phyloP scores from a whole-genome alignment of 2,797 vertebrate species.

The Xenentodon cancila region DNA sequence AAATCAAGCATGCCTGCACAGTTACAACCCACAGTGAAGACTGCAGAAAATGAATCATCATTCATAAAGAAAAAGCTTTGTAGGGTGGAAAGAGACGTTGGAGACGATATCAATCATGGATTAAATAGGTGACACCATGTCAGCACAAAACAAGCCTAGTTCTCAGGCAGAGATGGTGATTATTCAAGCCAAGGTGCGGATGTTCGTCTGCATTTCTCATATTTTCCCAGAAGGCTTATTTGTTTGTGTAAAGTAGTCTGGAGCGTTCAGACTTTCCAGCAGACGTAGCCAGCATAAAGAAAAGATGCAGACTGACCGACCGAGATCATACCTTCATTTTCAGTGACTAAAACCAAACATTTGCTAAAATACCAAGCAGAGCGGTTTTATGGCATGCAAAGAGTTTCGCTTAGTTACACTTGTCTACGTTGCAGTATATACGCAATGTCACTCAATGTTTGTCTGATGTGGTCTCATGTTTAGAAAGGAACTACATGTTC shows the following conservation, averaged over 20 bases:
- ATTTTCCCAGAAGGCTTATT: conserved; percentile 57
- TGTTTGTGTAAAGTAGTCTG: conserved; percentile 71
- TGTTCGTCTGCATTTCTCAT: conserved; percentile 45
- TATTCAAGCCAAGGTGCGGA: conserved; percentile 48
- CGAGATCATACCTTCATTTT: conserved; percentile 27
- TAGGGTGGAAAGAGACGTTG: conserved; percentile 25
- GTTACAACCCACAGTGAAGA: conserved; percentile 37
- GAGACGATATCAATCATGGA: conserved; percentile 44
- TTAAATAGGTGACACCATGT: conserved; percentile 43
- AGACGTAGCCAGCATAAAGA: conserved; percentile 54
- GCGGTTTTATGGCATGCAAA: conserved; percentile 2
- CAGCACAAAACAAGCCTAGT: conserved; percentile 53
- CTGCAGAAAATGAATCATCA: conserved; percentile 42
- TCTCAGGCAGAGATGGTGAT: conserved; percentile 39
- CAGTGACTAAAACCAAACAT: conserved; percentile 47
- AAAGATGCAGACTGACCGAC: conserved; percentile 35
- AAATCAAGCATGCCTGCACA: conserved; percentile 33
- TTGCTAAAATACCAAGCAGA: conserved; percentile 18
- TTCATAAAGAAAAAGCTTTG: conserved; percentile 27
- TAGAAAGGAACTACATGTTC: conserved; percentile 15
- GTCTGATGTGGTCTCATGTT: conserved; percentile 23
- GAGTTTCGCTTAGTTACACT: conserved; percentile 17
- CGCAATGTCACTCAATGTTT: conserved; percentile 42
- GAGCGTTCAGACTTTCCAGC: conserved; percentile 65
- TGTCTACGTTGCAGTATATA: conserved; percentile 14